Evolutionary conservation across 2,797 vertebrate genomes (phyloP).

Genomic region (Galago senegalensis): DNA sequence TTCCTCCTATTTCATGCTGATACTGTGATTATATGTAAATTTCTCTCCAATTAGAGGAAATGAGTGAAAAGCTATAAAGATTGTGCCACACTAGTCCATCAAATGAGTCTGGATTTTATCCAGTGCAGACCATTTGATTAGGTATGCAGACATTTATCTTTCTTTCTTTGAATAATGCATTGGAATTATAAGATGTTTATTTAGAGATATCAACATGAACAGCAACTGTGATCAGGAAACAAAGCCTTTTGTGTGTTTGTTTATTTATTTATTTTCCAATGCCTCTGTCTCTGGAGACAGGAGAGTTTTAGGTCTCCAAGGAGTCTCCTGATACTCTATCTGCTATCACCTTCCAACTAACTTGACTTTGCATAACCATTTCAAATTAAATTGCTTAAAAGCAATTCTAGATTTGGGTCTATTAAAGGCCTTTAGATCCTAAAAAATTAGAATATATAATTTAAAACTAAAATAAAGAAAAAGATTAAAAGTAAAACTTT

Average conservation of each 20-base stretch:
- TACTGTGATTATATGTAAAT: constrained; percentile 83
- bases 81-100: constrained; percentile 64
- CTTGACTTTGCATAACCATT: constrained; percentile 68
- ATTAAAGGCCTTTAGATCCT: background rate
- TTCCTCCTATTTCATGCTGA: constrained; percentile 69
- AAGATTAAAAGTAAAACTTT: background rate
- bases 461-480: constrained; percentile 37
- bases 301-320: constrained; percentile 74
- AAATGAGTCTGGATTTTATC: constrained; percentile 74
- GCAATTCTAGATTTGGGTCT: background rate
- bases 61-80: constrained; percentile 80
- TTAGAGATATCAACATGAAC: constrained; percentile 86
- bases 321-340: constrained; percentile 76
- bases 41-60: constrained; percentile 86
- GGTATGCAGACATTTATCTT: constrained; percentile 80
- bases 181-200: constrained; percentile 82
- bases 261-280: constrained; percentile 78
- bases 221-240: constrained; percentile 84
- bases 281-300: constrained; percentile 68
- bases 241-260: constrained; percentile 82
- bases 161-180: constrained; percentile 86
- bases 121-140: constrained; percentile 81
- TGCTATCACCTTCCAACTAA: constrained; percentile 80
- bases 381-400: constrained; percentile 47
- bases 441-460: background rate